Evolutionary conservation across 2,797 vertebrate species (phyloP).

Genomic region (Melanotaenia pygmaea): DNA sequence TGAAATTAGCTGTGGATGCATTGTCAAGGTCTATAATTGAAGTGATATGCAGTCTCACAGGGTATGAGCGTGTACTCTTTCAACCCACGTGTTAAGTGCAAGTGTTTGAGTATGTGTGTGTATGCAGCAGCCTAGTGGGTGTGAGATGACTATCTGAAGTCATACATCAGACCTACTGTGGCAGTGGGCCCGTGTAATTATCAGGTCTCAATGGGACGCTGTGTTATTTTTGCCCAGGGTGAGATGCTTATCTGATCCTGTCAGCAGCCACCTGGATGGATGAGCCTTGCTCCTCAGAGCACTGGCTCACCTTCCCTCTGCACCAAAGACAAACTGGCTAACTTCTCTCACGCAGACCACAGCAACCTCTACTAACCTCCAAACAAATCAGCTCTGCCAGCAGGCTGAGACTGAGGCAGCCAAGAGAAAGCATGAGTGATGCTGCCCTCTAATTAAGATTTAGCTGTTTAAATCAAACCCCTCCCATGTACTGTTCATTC

Average conservation of each 20-base stretch:
- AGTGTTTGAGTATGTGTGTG: conserved; percentile 53
- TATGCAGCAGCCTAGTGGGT: conserved; percentile 60
- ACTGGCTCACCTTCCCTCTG: conserved; percentile 70
- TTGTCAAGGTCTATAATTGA: conserved; percentile 48
- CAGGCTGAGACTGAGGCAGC: conserved; percentile 25
- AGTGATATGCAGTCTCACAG: conserved; percentile 37
- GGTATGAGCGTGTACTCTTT: conserved; percentile 42
- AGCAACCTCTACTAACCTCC: conserved; percentile 29
- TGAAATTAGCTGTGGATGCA: conserved; percentile 43
- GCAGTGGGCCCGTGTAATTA: conserved; percentile 81
- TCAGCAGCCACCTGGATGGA: conserved; percentile 84
- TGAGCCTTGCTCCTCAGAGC: conserved; percentile 67
- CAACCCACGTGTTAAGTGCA: conserved; percentile 65
- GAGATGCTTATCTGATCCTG: conserved; percentile 83
- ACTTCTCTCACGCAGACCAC: conserved; percentile 43
- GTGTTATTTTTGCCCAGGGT: conserved; percentile 85
- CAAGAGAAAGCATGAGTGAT: conserved; percentile 19
- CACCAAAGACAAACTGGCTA: conserved; percentile 68
- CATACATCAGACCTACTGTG: conserved; percentile 81
- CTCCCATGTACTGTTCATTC: conserved; percentile 7
- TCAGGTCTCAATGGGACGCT: conserved; percentile 82
- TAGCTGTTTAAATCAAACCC: conserved; percentile 3
- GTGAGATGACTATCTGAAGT: conserved; percentile 82
- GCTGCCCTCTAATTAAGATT: conserved; percentile 22
- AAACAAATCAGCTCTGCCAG: conserved; percentile 34